Evolutionary conservation across 2,888 invertebrate genomes (phyloP), one percentile per base, ranked within the genome.

Genomic region (Acanthococcus lagerstroemiae): DNA sequence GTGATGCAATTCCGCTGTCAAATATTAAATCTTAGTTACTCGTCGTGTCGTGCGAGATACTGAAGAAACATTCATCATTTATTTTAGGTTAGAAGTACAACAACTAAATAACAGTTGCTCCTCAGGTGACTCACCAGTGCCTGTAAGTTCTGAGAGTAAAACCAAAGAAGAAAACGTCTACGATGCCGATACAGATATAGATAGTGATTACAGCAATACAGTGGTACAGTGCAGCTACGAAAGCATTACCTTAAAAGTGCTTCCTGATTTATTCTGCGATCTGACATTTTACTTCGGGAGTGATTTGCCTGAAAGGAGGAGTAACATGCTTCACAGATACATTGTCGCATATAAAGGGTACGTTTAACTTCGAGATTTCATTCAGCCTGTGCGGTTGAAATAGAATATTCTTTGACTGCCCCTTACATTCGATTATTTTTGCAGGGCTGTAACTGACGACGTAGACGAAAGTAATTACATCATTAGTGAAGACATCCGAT

Each of bases 281-380:
- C 56, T 27, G 17, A 66, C 25, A 19, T 57, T 66, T 22, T 66
- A 66, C 25, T 37, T 66, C 3, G 57, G 66, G 3, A 50, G 55
- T n/a, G 52, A 52, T 44, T n/a, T 66, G 4, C 21, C 25, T 12
- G 17, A 46, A 12, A 22, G 37, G 0, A 15, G 17, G 45, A 50
- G 44, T 22, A 65, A 67, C 9, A 15, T 30, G 54, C 69, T 80
- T 48, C 71, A 71, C 56, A 75, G 83, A 66, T 83, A 83, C 73
- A 78, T 86, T 58, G 75, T 76, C 55, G 86, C 85, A 0, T 85
- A 83, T 75, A 81, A 83, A 54, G 87, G 86, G 63, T 63, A 63
- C n/a, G n/a, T n/a, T n/a, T n/a, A n/a, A n/a, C n/a, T n/a, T n/a
- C n/a, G n/a, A n/a, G n/a, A n/a, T n/a, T n/a, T n/a, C n/a, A n/a